Conservation (phyloP, 2,888 invertebrate genomes). For the Sympetrum striolatum region DNA sequence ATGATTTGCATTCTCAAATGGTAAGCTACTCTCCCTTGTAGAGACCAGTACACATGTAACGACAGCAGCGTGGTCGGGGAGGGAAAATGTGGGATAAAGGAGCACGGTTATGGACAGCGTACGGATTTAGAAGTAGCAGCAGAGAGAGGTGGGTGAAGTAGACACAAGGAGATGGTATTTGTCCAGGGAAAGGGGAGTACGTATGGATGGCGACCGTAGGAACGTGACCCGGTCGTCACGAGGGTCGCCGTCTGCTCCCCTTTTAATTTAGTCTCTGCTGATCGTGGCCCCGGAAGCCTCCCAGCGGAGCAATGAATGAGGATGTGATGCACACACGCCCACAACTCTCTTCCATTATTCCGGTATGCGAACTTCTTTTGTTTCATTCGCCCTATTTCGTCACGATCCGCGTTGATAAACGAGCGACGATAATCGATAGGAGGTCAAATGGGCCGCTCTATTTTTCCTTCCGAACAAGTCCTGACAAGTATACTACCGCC, state of each 20-base stretch:
- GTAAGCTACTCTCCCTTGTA: no score
- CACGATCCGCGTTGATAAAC: no score
- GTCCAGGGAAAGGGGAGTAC: not conserved
- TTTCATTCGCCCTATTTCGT: not conserved
- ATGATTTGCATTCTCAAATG: no score
- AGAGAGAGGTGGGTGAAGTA: not conserved
- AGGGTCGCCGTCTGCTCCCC: not conserved
- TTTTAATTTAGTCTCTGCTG: not conserved
- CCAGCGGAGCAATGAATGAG: slow-evolving; percentile 14
- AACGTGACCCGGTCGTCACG: not conserved
- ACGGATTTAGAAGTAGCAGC: not conserved
- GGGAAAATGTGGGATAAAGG: not conserved
- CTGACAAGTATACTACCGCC: no score
- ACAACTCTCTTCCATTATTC: not conserved
- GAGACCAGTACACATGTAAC: not conserved
- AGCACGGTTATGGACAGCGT: not conserved
- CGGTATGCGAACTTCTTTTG: not conserved
- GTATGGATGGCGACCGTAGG: not conserved
- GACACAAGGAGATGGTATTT: not conserved
- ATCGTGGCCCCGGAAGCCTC: slow-evolving; percentile 3
- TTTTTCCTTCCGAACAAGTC: no score
- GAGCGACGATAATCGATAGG: no score
- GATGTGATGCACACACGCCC: slow-evolving; percentile 37
- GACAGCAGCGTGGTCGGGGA: not conserved
- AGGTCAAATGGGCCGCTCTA: no score